Percentiles rank a stretch among this genome's conserved stretches.
These are phyloP conservation scores for Gallinago paraguaiae DNA, from an alignment of 2,113 vertebrate species.

Conservation along the genomic window DNA sequence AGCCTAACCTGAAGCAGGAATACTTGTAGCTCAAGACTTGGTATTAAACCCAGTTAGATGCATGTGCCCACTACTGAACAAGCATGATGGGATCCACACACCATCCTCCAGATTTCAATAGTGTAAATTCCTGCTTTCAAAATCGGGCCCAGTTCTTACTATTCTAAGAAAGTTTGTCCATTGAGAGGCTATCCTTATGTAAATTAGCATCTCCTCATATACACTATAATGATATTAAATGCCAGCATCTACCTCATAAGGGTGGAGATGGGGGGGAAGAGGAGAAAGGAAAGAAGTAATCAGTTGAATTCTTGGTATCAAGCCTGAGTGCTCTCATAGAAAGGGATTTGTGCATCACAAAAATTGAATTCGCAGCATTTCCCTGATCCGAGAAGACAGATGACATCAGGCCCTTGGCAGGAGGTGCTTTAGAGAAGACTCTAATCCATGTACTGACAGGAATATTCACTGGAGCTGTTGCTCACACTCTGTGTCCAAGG, in stretches of 20 bases:
- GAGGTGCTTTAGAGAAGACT: constrained; percentile 41
- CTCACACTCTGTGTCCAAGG: constrained; percentile 34
- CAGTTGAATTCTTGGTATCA: not conserved
- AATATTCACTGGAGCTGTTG: constrained; percentile 67
- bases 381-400: not conserved
- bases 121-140: not conserved
- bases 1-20: not conserved
- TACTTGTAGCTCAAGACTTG: not conserved
- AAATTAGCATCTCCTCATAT: not conserved
- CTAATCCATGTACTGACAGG: constrained; percentile 63
- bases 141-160: not conserved
- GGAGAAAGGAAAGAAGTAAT: not conserved
- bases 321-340: not conserved
- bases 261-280: not conserved
- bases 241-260: constrained; percentile 16
- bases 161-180: not conserved
- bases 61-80: too few relatives aligned
- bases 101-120: rapidly evolving
- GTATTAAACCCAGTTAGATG: not conserved
- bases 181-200: not conserved
- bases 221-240: not conserved
- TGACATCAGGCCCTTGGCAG: constrained; percentile 44
- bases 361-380: constrained; percentile 33
- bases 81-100: rapidly evolving
- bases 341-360: constrained; percentile 35